Base-by-base conservation (phyloP, 2,888 invertebrate species). In the Drosophila phalerata region DNA sequence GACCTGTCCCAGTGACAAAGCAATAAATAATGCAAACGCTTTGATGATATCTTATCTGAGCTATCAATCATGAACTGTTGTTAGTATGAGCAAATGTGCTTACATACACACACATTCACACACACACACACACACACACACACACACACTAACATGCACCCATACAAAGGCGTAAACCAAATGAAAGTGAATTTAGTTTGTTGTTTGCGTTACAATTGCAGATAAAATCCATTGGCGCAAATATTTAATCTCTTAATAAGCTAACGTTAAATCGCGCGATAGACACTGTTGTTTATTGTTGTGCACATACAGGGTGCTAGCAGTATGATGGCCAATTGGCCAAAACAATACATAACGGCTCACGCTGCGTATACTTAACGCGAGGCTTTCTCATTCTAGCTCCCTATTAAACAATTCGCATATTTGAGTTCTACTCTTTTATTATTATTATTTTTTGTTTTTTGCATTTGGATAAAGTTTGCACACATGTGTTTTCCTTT, bases 401-500 rank as follows among this genome's bases (percentile, higher is more conserved):
- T 19, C 15, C 15, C 32, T 13, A 42, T 48, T 53, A 11, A n/a
- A 19, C 13, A n/a, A 17, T 19, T 56, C 32, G 52, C 3, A 10
- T 34, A 5, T 40, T 28, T 61, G 15, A 45, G 42, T 37, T 45
- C 5, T n/a, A 45, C 9, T 38, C 30, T 52, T 55, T 71, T 55
- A 15, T 15, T 52, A 6, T 9, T 22, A 3, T 22, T 22, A 4
- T 28, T 28, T 4, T 48, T 65, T 56, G 48, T 61, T 17, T 66
- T 56, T 51, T 9, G 55, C 68, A 73, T 72, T 77, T 66, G 73
- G 60, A 58, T 52, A 69, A 76, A 85, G 81, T 85, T 87, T 87
- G 79, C 78, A 73, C 84, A 89, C 89, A 89, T 85, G 89, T 85
- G 89, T 84, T 85, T 81, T 72, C 57, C 51, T 73, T 77, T 74